Conservation (phyloP, 2,113 vertebrate species). For the Azemiops feae region DNA sequence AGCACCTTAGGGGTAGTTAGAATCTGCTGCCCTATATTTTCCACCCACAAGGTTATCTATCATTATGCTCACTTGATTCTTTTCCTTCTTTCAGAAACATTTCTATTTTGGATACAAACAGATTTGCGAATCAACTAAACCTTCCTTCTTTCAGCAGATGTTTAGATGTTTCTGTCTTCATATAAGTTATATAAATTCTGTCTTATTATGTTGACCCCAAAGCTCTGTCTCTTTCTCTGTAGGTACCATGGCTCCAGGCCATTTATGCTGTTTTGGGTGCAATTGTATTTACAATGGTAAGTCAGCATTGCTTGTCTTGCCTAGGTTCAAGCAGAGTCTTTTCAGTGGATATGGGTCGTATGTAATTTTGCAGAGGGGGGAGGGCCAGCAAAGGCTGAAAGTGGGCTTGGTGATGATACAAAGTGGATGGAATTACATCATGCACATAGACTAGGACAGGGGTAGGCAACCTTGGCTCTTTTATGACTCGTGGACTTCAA, state of each 20-base stretch:
- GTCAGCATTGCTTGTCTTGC: constrained; percentile 19
- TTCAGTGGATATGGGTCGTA: not conserved
- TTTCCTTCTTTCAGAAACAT: not conserved
- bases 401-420: not conserved
- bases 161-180: not conserved
- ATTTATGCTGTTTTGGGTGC: constrained; percentile 84
- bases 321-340: not conserved
- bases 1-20: not conserved
- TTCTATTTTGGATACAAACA: not conserved
- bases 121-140: not conserved
- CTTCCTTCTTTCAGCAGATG: not conserved
- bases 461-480: no score
- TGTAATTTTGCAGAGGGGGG: not conserved
- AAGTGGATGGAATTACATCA: not conserved
- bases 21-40: not conserved
- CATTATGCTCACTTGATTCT: not conserved
- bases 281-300: constrained; percentile 88
- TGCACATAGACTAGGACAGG: not conserved
- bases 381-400: not conserved
- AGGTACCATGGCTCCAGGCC: constrained; percentile 89
- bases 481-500: no score
- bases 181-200: no score
- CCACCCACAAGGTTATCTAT: not conserved
- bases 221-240: not conserved
- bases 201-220: not conserved